Percentiles rank a stretch among this genome's conserved stretches.
Evolutionary conservation across 92 coral and sea anemone species (phyloP).

Genomic region (Anthopleura xanthogrammica): DNA sequence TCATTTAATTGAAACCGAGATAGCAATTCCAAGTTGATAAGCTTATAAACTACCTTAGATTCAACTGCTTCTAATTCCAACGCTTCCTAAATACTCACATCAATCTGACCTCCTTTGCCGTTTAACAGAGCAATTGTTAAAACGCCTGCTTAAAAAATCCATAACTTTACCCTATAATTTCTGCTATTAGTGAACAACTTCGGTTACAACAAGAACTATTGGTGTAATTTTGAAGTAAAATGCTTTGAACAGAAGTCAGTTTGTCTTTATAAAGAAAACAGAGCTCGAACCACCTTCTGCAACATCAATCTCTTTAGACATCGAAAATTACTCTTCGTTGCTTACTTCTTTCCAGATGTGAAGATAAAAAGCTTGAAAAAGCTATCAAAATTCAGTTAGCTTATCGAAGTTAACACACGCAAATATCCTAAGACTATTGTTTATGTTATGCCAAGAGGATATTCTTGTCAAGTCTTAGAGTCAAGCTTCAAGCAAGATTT

Average conservation of each 20-base stretch:
- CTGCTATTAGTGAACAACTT: not conserved
- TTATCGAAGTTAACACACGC: not conserved
- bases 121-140: not conserved
- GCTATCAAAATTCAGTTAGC: slow-evolving; percentile 28
- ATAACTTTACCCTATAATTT: not conserved
- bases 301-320: not conserved
- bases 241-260: not conserved
- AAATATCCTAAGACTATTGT: not conserved
- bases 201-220: not conserved
- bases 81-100: not conserved
- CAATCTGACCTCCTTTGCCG: not conserved
- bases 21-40: not conserved
- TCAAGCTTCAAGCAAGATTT: not conserved
- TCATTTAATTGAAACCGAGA: not conserved
- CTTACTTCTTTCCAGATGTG: slow-evolving; percentile 8
- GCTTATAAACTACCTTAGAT: not conserved
- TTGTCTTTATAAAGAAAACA: not conserved
- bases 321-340: not conserved
- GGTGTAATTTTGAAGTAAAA: not conserved
- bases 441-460: not conserved
- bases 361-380: slow-evolving; percentile 5
- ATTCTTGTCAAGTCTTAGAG: not conserved
- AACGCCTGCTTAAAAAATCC: not conserved
- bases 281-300: not conserved
- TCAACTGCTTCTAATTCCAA: slow-evolving; percentile 3